Base-by-base conservation (phyloP, 2,113 vertebrate genomes). In the Alligator mississippiensis region DNA sequence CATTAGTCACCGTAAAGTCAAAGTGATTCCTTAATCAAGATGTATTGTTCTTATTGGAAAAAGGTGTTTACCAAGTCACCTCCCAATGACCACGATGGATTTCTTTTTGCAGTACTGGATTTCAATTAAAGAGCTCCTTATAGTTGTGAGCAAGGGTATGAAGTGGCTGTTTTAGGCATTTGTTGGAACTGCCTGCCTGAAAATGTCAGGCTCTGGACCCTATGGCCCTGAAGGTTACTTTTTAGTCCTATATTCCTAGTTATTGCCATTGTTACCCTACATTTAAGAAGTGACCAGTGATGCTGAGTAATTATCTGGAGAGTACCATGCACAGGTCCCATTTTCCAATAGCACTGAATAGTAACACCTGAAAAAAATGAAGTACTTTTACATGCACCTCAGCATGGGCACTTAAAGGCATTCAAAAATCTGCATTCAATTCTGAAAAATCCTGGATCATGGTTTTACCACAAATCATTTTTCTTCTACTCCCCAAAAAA, bases 391-490 rank as follows among this genome's bases (percentile, higher is more conserved):
- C 34, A 87, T 70, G 79, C 25, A 28, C 21, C 90, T 92, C 61
- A 2, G 60, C 57, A 64, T 27, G 58, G 80, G 28, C 30, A 92
- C 81, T 80, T 91, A 77, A 87, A 93, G 58, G 14, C 38, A 93
- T 47, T 47, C 62, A 82, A 92, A 59, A 11, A 27, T 80, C 86
- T 77, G 76, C 75, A 92, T 90, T 84, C 61, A 74, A 88, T 28
- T 54, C 64, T 83, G 75, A 84, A 93, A 96, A 90, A 57, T 8
- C 2, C 27, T 83, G 80, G 90, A 88, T 84, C 47, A 85, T 82
- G 22, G 12, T 94, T 83, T 80, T 89, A 90, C 83, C 11, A 84
- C 54, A 75, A 95, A 90, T 17, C 18, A 85, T 68, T 57, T 24
- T 34, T 58, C 59, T 89, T 80, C 6, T 34, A 88, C 64, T 93